Percentiles rank a stretch among this genome's conserved stretches.
These are phyloP conservation scores for Tragelaphus buxtoni DNA, from an alignment of 2,113 vertebrate genomes.

Conservation along the genomic window DNA sequence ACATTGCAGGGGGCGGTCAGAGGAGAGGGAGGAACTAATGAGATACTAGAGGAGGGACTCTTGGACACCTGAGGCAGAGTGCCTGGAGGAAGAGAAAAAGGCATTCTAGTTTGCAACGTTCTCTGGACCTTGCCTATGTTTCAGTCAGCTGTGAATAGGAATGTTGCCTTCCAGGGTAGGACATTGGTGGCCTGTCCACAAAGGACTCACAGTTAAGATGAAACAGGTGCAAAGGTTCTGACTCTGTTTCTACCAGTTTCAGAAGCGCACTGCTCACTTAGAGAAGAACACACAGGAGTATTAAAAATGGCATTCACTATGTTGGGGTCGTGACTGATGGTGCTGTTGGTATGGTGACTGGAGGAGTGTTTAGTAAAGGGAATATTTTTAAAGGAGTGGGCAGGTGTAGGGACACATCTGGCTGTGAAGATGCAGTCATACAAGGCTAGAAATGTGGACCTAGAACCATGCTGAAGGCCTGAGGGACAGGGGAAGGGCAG, in stretches of 20 bases:
- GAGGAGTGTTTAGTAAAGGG: neutral
- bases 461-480: neutral
- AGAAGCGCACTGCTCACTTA: neutral
- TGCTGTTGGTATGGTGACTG: fast-evolving
- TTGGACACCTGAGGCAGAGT: neutral
- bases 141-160: neutral
- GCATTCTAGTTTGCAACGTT: fast-evolving
- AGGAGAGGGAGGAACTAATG: neutral
- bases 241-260: neutral
- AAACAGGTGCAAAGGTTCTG: neutral
- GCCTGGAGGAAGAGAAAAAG: neutral
- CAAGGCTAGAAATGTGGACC: neutral
- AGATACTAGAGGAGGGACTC: neutral
- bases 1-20: neutral
- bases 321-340: neutral
- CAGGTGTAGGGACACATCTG: no score
- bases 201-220: neutral
- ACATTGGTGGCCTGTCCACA: neutral
- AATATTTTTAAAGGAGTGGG: neutral
- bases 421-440: neutral
- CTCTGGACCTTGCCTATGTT: no score
- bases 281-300: neutral
- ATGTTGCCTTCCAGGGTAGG: neutral
- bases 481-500: neutral
- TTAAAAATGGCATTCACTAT: neutral